A percentile compares a stretch with the other conserved stretches of the same genome.
Evolutionary conservation across 2,888 invertebrate species (phyloP).

Genomic region (Limenitis camilla): DNA sequence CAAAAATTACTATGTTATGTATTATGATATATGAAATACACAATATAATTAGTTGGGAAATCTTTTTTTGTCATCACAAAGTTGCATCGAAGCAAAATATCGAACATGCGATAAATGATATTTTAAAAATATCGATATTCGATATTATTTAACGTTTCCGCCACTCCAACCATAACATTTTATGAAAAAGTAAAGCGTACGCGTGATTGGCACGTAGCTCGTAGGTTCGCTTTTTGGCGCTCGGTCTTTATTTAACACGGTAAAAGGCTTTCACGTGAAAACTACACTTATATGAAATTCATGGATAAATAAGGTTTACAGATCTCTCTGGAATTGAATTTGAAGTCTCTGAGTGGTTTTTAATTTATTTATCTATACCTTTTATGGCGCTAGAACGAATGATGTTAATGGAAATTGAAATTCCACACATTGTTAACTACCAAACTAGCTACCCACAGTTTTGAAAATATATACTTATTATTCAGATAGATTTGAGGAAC

Average conservation of each 20-base stretch:
- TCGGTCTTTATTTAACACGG: conserved; percentile 21
- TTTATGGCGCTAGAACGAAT: conserved; percentile 3
- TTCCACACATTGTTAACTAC: too few relatives aligned
- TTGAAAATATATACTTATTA: too few relatives aligned
- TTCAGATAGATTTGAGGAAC: too few relatives aligned
- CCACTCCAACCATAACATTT: conserved; percentile 21
- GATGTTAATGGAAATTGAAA: not conserved
- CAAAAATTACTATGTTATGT: too few relatives aligned
- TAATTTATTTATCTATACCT: conserved; percentile 14
- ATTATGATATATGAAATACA: too few relatives aligned
- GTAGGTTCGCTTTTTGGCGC: conserved; percentile 17
- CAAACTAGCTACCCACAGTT: too few relatives aligned
- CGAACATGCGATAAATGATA: too few relatives aligned
- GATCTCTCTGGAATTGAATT: conserved; percentile 11
- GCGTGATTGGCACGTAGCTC: conserved; percentile 20
- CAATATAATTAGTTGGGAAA: too few relatives aligned
- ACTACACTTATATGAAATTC: conserved; percentile 16
- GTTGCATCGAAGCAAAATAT: too few relatives aligned
- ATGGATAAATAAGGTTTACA: conserved; percentile 11
- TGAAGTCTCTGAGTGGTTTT: conserved; percentile 3
- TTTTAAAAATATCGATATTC: too few relatives aligned
- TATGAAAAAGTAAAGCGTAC: conserved; percentile 24
- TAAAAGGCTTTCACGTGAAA: conserved; percentile 18
- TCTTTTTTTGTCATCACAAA: too few relatives aligned
- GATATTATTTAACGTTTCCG: too few relatives aligned